A percentile compares a stretch with the other conserved stretches of the same genome.
Conservation (phyloP, 2,888 invertebrate genomes). For the Periphyllus acericola region DNA sequence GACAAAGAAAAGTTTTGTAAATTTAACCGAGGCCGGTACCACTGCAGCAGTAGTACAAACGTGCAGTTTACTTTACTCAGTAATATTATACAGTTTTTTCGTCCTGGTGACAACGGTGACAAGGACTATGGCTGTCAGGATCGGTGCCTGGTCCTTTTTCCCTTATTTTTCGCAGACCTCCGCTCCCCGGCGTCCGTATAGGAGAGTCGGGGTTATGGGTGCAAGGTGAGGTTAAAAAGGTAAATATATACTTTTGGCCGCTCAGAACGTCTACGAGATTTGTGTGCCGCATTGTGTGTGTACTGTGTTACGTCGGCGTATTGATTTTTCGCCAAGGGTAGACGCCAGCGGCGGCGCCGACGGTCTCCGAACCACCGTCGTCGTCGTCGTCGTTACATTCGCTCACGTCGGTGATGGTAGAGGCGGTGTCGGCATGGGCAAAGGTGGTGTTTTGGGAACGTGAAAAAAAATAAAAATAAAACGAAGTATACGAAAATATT, state of each 20-base stretch:
- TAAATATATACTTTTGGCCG: conserved; percentile 50
- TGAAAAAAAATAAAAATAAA: not conserved
- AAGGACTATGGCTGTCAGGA: not conserved
- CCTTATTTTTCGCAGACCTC: not conserved
- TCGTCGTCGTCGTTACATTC: conserved; percentile 32
- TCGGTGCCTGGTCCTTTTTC: not conserved
- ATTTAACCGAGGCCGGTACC: no score
- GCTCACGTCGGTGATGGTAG: not conserved
- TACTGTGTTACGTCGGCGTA: conserved; percentile 21
- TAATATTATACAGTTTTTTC: not conserved
- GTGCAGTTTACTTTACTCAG: not conserved
- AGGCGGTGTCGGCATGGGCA: not conserved
- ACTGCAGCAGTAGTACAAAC: not conserved
- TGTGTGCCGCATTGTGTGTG: conserved; percentile 35
- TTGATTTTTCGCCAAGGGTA: conserved; percentile 61
- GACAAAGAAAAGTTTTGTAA: no score
- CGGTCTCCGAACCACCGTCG: conserved; percentile 37
- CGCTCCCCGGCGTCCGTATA: not conserved
- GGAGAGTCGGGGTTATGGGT: not conserved
- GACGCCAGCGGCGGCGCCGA: conserved; percentile 53
- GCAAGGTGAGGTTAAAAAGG: conserved; percentile 40
- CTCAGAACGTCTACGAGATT: conserved; percentile 35
- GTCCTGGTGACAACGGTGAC: not conserved
- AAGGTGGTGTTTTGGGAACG: not conserved
- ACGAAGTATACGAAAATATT: not conserved